Conservation (phyloP, 2,888 invertebrate genomes). For the Nomada ferruginata region DNA sequence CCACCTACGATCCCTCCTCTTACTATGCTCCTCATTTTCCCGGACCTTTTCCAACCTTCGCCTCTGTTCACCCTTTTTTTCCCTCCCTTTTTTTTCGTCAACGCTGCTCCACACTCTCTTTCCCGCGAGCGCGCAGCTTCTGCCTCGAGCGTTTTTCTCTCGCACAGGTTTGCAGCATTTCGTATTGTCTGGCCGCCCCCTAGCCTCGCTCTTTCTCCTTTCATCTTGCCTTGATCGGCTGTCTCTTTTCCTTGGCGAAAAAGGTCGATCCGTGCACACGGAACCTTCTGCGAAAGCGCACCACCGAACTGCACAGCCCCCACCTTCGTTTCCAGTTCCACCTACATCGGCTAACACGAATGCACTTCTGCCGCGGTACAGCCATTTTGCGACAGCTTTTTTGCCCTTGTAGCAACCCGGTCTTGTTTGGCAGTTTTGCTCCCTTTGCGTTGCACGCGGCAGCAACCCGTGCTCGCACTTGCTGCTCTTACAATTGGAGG, state of each 20-base stretch:
- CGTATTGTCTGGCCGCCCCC: not conserved
- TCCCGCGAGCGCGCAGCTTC: not conserved
- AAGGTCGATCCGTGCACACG: constrained; percentile 49
- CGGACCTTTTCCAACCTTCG: constrained; percentile 56
- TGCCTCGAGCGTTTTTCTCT: constrained; percentile 34
- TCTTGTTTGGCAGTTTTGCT: constrained; percentile 28
- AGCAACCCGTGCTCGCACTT: constrained; percentile 44
- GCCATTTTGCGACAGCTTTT: constrained; percentile 47
- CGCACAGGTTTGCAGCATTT: not conserved
- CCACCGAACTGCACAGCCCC: constrained; percentile 47
- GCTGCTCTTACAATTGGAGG: constrained; percentile 33
- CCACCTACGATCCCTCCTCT: constrained; percentile 78
- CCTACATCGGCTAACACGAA: constrained; percentile 24
- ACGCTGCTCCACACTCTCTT: not conserved
- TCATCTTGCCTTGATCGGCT: not conserved
- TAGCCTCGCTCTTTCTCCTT: constrained; percentile 11
- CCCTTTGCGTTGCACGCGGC: not conserved
- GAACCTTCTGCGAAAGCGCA: constrained; percentile 48
- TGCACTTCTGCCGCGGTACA: constrained; percentile 15
- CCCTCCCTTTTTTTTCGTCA: not conserved
- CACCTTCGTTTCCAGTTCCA: constrained; percentile 42
- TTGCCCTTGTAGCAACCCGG: not conserved
- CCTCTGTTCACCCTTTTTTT: not conserved
- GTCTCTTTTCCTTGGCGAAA: constrained; percentile 4
- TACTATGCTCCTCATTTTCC: constrained; percentile 63